phyloP scores from a whole-genome alignment of 2,113 vertebrate species.

The Solea senegalensis region DNA sequence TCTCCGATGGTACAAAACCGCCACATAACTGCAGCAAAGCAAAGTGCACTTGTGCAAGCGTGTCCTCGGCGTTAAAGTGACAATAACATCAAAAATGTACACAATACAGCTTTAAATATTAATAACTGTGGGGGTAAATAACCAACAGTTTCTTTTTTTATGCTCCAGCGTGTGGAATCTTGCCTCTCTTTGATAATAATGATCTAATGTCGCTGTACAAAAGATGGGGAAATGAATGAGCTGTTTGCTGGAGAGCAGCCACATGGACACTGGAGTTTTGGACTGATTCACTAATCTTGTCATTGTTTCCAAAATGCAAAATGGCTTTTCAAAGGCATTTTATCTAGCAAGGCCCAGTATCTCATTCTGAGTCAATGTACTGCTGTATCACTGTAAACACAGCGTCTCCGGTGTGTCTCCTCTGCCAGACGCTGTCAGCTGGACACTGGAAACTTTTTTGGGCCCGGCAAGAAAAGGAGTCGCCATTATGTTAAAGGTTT shows the following conservation, averaged over 20 bases:
- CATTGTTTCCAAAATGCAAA: slow-evolving; percentile 52
- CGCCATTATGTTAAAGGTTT: too few species aligned
- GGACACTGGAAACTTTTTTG: slow-evolving; percentile 15
- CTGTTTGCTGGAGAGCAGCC: slow-evolving; percentile 25
- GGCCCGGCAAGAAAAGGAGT: not conserved
- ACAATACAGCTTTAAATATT: too few species aligned
- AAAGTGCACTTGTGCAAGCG: too few species aligned
- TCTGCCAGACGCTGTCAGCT: slow-evolving; percentile 49
- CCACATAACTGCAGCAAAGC: too few species aligned
- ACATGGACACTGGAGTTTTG: slow-evolving; percentile 35
- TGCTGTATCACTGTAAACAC: slow-evolving; percentile 49
- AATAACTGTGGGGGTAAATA: too few species aligned
- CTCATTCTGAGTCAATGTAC: slow-evolving; percentile 48
- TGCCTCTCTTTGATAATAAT: slow-evolving; percentile 1
- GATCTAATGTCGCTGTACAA: slow-evolving; percentile 36
- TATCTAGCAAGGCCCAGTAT: slow-evolving; percentile 39
- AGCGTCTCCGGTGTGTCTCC: slow-evolving; percentile 31
- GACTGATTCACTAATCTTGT: slow-evolving; percentile 48
- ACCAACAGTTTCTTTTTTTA: too few species aligned
- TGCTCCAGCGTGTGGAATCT: not conserved
- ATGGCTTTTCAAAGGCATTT: slow-evolving; percentile 50
- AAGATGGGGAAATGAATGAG: slow-evolving; percentile 20
- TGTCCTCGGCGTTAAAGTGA: too few species aligned
- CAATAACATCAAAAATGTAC: too few species aligned
- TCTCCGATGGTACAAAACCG: too few species aligned